phyloP scores from a whole-genome alignment of 2,888 invertebrate genomes.

The Hemaris fuciformis region DNA sequence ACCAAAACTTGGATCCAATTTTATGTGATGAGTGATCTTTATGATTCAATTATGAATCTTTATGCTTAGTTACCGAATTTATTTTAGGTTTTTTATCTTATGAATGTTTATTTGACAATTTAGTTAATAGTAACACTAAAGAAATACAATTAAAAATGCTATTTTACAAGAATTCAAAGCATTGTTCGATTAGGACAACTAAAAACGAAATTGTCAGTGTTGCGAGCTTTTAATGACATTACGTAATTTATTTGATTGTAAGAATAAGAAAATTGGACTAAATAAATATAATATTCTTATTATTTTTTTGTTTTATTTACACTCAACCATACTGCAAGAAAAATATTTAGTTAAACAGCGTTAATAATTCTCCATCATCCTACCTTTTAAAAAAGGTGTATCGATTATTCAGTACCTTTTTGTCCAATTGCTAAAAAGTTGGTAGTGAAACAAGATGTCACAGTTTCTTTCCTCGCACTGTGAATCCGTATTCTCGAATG shows the following conservation, averaged over 20 bases:
- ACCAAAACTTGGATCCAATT: not conserved
- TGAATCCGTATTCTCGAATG: no score
- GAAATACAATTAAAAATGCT: not conserved
- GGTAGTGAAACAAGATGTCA: no score
- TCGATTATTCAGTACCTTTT: no score
- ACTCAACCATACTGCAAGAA: not conserved
- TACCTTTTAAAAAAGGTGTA: no score
- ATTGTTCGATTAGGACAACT: slow-evolving; percentile 1
- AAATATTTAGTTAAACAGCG: no score
- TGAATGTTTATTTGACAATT: not conserved
- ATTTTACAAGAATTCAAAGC: no score
- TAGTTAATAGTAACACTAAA: not conserved
- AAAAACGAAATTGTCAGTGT: not conserved
- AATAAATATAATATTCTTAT: not conserved
- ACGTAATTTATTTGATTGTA: not conserved
- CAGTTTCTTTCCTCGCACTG: no score
- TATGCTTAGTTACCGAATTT: not conserved
- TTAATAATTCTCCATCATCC: no score
- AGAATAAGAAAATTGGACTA: not conserved
- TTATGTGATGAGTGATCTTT: not conserved
- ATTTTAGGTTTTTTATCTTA: not conserved
- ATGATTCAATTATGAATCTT: not conserved
- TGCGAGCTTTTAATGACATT: not conserved
- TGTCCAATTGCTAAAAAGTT: no score
- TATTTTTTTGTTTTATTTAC: not conserved